These are phyloP conservation scores for Drosophila maculinotata DNA, from an alignment of 2,888 invertebrate genomes.

Conservation along the genomic window DNA sequence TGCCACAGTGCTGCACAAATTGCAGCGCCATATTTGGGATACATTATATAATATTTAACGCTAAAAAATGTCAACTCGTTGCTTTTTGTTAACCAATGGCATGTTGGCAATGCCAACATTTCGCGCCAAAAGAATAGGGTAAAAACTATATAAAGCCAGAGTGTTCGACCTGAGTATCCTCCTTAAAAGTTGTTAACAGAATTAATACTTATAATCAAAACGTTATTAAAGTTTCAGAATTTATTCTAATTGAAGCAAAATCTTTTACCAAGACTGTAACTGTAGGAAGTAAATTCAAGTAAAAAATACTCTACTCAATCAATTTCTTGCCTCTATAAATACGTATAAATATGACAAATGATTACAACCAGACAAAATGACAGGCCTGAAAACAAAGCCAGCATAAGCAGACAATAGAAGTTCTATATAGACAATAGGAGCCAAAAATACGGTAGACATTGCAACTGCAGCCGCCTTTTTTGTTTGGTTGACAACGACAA, in stretches of 20 bases:
- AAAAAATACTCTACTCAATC: too few species aligned
- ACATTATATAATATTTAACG: constrained; percentile 38
- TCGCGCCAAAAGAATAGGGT: constrained; percentile 48
- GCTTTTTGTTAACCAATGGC: constrained; percentile 5
- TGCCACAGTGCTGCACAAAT: constrained; percentile 25
- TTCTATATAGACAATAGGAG: constrained; percentile 14
- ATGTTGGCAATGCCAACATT: constrained; percentile 47
- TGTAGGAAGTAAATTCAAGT: too few species aligned
- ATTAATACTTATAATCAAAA: too few species aligned
- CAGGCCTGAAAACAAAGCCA: constrained; percentile 41
- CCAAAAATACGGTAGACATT: constrained; percentile 32
- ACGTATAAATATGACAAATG: too few species aligned
- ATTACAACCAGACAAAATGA: constrained; percentile 28
- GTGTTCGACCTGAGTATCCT: constrained; percentile 4
- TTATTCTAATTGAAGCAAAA: too few species aligned
- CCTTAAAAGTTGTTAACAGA: too few species aligned
- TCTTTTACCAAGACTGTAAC: too few species aligned
- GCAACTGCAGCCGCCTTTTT: neutral
- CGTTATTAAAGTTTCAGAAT: too few species aligned
- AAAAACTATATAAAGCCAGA: constrained; percentile 1
- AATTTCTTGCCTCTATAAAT: too few species aligned
- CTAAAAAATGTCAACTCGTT: constrained; percentile 45
- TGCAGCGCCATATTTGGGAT: constrained; percentile 31
- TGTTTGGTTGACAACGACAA: constrained; percentile 58
- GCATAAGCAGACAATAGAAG: constrained; percentile 18